Evolutionary conservation across 2,888 invertebrate species (phyloP), one percentile per base, ranked within the genome.

Genomic region (Drosophila dives): DNA sequence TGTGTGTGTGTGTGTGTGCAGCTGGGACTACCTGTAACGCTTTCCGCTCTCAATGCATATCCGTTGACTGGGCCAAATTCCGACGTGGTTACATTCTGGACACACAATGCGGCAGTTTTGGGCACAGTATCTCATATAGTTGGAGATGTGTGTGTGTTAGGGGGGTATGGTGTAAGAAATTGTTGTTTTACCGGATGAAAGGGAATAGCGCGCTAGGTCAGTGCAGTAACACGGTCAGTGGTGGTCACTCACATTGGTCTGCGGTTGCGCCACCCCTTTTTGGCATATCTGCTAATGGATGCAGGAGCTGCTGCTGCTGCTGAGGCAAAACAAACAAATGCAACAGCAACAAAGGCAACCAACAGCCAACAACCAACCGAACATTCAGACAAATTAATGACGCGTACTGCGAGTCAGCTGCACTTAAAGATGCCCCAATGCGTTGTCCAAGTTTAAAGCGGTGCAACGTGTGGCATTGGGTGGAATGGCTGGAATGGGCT

Each of bases 351-450:
- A 55, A 23, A 34, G 10, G 20, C 15, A 54, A 8, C n/a, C 23
- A 23, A 26, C 36, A 49, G n/a, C 36, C 50, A 49, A 40, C n/a
- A 34, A 40, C 36, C 50, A 58, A 59, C 62, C 32, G 49, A 55
- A 73, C 87, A 83, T 89, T 89, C 70, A 61, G 79, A 62, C 70
- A 70, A 89, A 78, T 78, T 86, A 84, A 89, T 84, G 87, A 72
- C 81, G 87, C 89, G 81, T 75, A 54, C 34, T 26, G 55, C 67
- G 60, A 68, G 49, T 45, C 50, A 56, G 66, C 63, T 34, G 7
- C 81, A 72, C 81, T 84, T 84, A 62, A 84, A 89, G 85, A 74
- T 59, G 62, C 64, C n/a, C 26, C 34, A 50, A 64, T 29, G 29
- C 54, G 56, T 51, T 58, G 56, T 51, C 40, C 62, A 58, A 58